Conservation (phyloP, 2,888 invertebrate species). For the Mythimna loreyi region DNA sequence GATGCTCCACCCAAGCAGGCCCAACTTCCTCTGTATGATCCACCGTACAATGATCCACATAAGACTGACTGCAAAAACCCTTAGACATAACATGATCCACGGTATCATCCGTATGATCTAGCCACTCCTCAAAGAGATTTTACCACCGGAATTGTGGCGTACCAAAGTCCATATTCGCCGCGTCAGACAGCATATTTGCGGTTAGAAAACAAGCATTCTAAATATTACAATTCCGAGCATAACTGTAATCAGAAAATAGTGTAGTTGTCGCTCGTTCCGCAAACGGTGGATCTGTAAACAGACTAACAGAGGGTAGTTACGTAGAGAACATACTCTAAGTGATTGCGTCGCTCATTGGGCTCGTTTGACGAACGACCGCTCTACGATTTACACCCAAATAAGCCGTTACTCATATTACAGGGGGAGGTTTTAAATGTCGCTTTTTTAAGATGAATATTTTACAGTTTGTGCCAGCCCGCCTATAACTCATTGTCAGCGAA, state of each 20-base stretch:
- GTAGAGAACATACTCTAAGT: conserved; percentile 84
- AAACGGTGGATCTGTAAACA: conserved; percentile 69
- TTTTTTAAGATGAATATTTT: conserved; percentile 86
- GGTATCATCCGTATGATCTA: neutral
- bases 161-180: conserved; percentile 12
- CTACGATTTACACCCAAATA: conserved; percentile 82
- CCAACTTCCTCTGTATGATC: neutral
- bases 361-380: conserved; percentile 80
- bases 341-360: conserved; percentile 84
- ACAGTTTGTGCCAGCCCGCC: conserved; percentile 70
- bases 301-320: conserved; percentile 72
- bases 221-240: conserved; percentile 43
- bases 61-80: too few relatives aligned
- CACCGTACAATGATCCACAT: too few relatives aligned
- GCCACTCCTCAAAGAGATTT: too few relatives aligned
- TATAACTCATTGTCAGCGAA: conserved; percentile 84
- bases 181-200: conserved; percentile 38
- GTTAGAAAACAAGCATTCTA: conserved; percentile 40
- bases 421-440: conserved; percentile 85
- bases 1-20: neutral
- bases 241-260: conserved; percentile 44
- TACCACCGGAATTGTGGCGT: too few relatives aligned
- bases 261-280: conserved; percentile 33
- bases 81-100: too few relatives aligned
- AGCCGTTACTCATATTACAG: conserved; percentile 85